Evolutionary conservation across 1,140 invertebrate genomes (phyloP).

Genomic region (Drosophila novamexicana): DNA sequence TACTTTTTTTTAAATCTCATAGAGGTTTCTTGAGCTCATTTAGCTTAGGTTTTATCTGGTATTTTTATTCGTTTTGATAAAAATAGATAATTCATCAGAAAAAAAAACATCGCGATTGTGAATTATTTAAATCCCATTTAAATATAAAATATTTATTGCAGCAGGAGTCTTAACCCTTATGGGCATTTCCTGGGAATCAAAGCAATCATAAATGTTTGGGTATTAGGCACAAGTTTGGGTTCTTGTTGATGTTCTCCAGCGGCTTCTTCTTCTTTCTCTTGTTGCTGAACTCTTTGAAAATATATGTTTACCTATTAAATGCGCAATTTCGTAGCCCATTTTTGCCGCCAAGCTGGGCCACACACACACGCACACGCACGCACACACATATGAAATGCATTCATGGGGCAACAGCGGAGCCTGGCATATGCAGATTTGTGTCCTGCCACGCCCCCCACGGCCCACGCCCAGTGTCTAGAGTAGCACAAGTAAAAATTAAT

Average conservation of each 20-base stretch:
- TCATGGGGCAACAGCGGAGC: neutral
- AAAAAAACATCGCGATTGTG: no score
- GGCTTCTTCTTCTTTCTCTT: neutral
- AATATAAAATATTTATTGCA: slow-evolving; percentile 1
- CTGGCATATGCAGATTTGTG: slow-evolving; percentile 40
- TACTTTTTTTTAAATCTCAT: no score
- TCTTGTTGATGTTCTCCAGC: neutral
- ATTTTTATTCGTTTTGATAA: no score
- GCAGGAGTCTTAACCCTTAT: neutral
- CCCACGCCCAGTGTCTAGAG: neutral
- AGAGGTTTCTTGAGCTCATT: no score
- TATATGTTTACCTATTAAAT: slow-evolving; percentile 36
- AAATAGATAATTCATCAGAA: no score
- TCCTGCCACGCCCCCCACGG: neutral
- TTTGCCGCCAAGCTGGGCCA: neutral
- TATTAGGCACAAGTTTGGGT: slow-evolving; percentile 2
- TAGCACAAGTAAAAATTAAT: slow-evolving; percentile 52
- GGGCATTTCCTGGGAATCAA: slow-evolving; percentile 8
- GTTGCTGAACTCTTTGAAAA: slow-evolving; percentile 19
- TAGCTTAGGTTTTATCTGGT: no score
- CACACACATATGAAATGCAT: slow-evolving; percentile 24
- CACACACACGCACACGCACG: slow-evolving; percentile 1
- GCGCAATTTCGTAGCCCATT: slow-evolving; percentile 27
- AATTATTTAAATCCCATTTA: neutral
- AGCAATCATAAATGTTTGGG: slow-evolving; percentile 12